Base-by-base conservation (phyloP, 1,140 invertebrate species). In the Drosophila ambigua region DNA sequence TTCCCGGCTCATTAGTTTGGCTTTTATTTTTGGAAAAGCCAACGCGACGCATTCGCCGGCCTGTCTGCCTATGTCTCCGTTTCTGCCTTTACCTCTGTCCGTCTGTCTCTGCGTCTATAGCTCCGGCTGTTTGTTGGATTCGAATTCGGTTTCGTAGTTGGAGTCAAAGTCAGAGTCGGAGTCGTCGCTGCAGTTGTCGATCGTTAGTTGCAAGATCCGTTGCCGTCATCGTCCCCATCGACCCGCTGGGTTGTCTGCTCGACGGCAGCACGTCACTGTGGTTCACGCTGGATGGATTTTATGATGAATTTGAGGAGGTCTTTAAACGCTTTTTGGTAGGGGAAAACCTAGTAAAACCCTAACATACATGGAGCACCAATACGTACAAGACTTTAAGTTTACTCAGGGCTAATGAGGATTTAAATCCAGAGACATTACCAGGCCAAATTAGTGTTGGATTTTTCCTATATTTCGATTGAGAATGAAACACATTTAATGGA, bases 21-120 rank as follows among this genome's bases (percentile, higher is more conserved):
- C 83, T 87, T 87, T 87, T 87, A 87, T 88, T 87, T 87, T 87
- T 87, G 83, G 83, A 87, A 88, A 87, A 87, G 79, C 83, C 83
- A 87, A 87, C 82, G 82, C 82, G 83, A 85, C 82, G 83, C 83
- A 85, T 87, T 74, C 83, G 82, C 83, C 82, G 58, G 75, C 44
- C 83, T 87, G 82, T 88, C 82, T 85, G 79, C 65, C 69, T 49
- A 13, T 49, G 46, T 26, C n/a, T 49, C 44, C 9, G 53, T 35
- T 23, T 57, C 48, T 69, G 39, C 62, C 69, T 48, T 11, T 26
- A 44, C 39, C 49, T 64, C 23, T 49, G n/a, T 16, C 16, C 13
- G 44, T 48, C 64, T 28, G 16, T 55, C 26, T 11, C 28, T 28
- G 28, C 2, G 8, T 9, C 31, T 31, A 8, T 31, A 11, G 2